Percentiles rank a stretch among this genome's conserved stretches.
Evolutionary conservation across 2,888 invertebrate genomes (phyloP).

Genomic region (Exephanes ischioxanthus): DNA sequence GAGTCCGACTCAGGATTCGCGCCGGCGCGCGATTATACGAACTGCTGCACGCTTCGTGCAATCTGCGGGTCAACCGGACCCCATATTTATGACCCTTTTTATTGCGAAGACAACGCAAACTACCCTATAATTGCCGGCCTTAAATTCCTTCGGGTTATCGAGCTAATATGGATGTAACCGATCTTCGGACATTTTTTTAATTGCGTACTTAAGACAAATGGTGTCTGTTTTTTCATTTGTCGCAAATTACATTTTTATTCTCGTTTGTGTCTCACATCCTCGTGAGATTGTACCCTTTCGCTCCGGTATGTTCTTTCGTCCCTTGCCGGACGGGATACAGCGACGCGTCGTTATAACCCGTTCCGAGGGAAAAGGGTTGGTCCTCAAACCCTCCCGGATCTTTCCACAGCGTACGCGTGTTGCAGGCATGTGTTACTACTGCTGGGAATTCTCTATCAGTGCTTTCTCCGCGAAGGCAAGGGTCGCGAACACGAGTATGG

Average conservation of each 20-base stretch:
- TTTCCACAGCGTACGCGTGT: slow-evolving; percentile 49
- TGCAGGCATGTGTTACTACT: slow-evolving; percentile 34
- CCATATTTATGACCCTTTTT: not conserved
- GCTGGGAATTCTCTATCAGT: slow-evolving; percentile 53
- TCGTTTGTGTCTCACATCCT: slow-evolving; percentile 1
- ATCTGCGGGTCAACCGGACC: too few species aligned
- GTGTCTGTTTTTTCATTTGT: not conserved
- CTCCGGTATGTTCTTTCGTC: slow-evolving; percentile 24
- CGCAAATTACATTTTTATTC: not conserved
- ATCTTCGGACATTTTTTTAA: not conserved
- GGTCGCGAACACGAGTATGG: slow-evolving; percentile 58
- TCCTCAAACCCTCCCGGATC: slow-evolving; percentile 62
- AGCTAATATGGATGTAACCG: not conserved
- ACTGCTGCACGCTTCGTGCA: too few species aligned
- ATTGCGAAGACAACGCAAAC: not conserved
- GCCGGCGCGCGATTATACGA: too few species aligned
- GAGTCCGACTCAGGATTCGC: too few species aligned
- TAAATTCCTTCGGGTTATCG: not conserved
- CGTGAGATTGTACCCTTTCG: slow-evolving; percentile 17
- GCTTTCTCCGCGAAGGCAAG: slow-evolving; percentile 53
- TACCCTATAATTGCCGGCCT: not conserved
- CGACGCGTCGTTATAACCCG: slow-evolving; percentile 47
- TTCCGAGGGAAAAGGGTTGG: slow-evolving; percentile 54
- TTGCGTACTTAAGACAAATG: not conserved
- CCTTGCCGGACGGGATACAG: slow-evolving; percentile 29